These are phyloP conservation scores for Drosophila gaucha DNA, from an alignment of 2,888 invertebrate genomes.

Conservation along the genomic window DNA sequence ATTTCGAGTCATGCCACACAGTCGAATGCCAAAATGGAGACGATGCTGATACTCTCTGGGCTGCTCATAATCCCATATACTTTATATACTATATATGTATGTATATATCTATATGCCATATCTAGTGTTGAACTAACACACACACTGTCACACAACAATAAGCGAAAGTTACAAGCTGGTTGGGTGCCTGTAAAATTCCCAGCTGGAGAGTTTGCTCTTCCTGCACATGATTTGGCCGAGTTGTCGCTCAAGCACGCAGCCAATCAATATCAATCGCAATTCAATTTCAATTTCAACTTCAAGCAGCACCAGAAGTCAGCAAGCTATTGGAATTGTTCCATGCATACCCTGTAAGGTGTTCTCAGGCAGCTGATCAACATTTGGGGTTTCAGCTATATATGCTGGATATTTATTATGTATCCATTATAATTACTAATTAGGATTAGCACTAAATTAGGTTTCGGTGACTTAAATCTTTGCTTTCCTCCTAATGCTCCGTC, in stretches of 20 bases:
- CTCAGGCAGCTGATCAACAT: no score
- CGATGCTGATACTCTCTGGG: constrained; percentile 45
- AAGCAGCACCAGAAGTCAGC: constrained; percentile 70
- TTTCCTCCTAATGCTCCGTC: no score
- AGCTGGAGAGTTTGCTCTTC: constrained; percentile 39
- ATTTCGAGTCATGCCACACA: constrained; percentile 64
- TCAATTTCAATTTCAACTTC: constrained; percentile 80
- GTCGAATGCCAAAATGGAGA: constrained; percentile 41
- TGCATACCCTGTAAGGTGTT: constrained; percentile 31
- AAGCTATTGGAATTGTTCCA: constrained; percentile 29
- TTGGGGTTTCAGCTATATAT: no score
- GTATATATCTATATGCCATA: constrained; percentile 6
- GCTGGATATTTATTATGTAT: no score
- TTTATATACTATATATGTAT: constrained; percentile 13
- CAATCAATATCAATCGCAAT: constrained; percentile 84
- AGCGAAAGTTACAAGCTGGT: constrained; percentile 71
- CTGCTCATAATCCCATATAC: constrained; percentile 48
- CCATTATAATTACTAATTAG: no score
- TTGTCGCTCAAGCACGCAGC: constrained; percentile 80
- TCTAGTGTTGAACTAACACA: constrained; percentile 3
- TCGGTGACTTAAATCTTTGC: no score
- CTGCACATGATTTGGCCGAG: constrained; percentile 74
- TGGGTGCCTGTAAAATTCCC: constrained; percentile 45
- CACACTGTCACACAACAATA: constrained; percentile 55
- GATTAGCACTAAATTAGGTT: no score